Percentiles rank a stretch among this genome's conserved stretches.
phyloP scores from a whole-genome alignment of 2,797 vertebrate species.

The Poeciliopsis paucimaculata region DNA sequence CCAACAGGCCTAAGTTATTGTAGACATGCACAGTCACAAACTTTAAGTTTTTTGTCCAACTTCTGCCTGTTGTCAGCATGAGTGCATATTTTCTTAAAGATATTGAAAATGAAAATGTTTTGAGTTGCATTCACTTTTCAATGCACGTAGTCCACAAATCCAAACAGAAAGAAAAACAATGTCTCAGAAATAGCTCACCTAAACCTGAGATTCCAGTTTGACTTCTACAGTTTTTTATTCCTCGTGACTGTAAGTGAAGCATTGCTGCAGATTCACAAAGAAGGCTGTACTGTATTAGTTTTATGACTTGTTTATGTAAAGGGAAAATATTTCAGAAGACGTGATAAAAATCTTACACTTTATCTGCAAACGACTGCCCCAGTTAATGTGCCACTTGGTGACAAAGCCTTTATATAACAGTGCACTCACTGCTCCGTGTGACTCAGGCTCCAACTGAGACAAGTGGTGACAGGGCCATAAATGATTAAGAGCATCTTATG shows the following conservation, averaged over 20 bases:
- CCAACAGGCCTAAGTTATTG: not conserved
- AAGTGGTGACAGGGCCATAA: constrained; percentile 66
- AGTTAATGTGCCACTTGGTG: constrained; percentile 33
- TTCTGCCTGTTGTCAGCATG: not conserved
- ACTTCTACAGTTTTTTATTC: constrained; percentile 13
- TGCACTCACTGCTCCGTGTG: constrained; percentile 54
- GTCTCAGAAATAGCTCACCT: not conserved
- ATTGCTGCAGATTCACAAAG: not conserved
- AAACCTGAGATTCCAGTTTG: constrained; percentile 39
- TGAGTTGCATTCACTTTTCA: not conserved
- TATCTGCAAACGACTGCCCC: constrained; percentile 16
- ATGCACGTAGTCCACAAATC: not conserved
- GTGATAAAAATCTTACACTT: constrained; percentile 19
- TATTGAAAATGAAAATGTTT: not conserved
- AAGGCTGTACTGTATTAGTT: no score
- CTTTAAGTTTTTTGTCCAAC: not conserved
- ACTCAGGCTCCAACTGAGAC: constrained; percentile 59
- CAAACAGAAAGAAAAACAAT: not conserved
- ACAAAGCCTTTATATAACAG: constrained; percentile 66
- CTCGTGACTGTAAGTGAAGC: constrained; percentile 11
- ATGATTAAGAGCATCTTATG: constrained; percentile 72
- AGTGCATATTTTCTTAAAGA: not conserved
- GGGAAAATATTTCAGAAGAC: not conserved
- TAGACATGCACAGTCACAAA: not conserved
- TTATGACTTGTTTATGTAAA: not conserved